Evolutionary conservation across 1,140 invertebrate species (phyloP).

Genomic region (Akabosia matsudoensis): DNA sequence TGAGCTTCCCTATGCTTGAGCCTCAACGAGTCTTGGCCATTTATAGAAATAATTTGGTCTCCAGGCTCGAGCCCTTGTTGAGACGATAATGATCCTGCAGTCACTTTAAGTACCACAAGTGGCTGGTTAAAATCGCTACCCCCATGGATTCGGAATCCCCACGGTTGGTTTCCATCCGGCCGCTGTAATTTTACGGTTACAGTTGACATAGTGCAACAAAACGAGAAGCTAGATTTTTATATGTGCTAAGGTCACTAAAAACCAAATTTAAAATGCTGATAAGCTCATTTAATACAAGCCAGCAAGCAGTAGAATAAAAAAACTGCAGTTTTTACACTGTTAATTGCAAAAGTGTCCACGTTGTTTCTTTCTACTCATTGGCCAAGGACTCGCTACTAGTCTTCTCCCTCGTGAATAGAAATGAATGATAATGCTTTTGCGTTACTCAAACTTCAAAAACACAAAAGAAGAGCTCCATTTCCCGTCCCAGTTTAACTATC

Average conservation of each 20-base stretch:
- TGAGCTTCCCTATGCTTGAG: slow-evolving; percentile 92
- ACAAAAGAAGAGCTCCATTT: too few relatives aligned
- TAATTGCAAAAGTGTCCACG: too few relatives aligned
- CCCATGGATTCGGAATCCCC: slow-evolving; percentile 93
- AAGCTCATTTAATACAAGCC: background rate
- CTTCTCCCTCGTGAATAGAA: background rate
- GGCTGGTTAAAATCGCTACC: slow-evolving; percentile 62
- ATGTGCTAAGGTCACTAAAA: background rate
- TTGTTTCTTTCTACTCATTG: too few relatives aligned
- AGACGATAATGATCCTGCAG: slow-evolving; percentile 85
- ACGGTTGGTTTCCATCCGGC: slow-evolving; percentile 70
- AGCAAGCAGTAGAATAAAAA: background rate
- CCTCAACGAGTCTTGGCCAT: slow-evolving; percentile 73
- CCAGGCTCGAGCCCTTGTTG: slow-evolving; percentile 85
- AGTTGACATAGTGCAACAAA: slow-evolving; percentile 55
- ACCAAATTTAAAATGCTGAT: background rate
- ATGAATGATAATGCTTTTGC: background rate
- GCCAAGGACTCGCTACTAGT: background rate
- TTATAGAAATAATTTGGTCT: slow-evolving; percentile 87
- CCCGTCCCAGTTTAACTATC: background rate
- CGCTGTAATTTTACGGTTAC: slow-evolving; percentile 74
- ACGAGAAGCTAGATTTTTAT: background rate
- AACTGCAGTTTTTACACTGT: background rate
- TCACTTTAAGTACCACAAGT: slow-evolving; percentile 59
- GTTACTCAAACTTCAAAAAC: too few relatives aligned